Percentiles rank a stretch among this genome's conserved stretches.
Evolutionary conservation across 2,797 vertebrate genomes (phyloP).

Genomic region (Brachymystax lenok): DNA sequence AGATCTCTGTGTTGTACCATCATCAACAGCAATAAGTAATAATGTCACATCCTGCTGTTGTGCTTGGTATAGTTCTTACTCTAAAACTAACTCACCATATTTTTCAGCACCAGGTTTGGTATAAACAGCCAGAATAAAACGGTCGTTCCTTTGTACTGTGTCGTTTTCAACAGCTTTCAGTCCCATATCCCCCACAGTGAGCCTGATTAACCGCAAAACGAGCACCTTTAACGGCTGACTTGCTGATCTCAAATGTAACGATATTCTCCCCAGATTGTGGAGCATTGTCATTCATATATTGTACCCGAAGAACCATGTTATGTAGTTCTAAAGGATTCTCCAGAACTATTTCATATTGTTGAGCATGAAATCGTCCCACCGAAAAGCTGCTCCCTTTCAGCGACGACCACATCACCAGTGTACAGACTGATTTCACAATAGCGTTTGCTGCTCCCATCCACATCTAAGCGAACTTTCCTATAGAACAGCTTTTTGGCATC

Average conservation of each 20-base stretch:
- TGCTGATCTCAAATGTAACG: slow-evolving; percentile 56
- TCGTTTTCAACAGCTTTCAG: slow-evolving; percentile 62
- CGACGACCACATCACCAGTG: slow-evolving; percentile 50
- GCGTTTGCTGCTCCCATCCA: slow-evolving; percentile 28
- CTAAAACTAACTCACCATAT: slow-evolving; percentile 60
- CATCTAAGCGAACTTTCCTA: slow-evolving; percentile 53
- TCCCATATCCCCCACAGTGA: slow-evolving; percentile 63
- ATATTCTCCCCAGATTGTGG: slow-evolving; percentile 56
- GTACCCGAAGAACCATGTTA: slow-evolving; percentile 60
- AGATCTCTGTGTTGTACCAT: slow-evolving; percentile 54
- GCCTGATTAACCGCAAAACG: slow-evolving; percentile 62
- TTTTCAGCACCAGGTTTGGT: slow-evolving; percentile 44
- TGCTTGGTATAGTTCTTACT: slow-evolving; percentile 57
- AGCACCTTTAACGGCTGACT: slow-evolving; percentile 43
- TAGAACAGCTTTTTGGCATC: slow-evolving; percentile 36
- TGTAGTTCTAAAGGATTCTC: slow-evolving; percentile 68
- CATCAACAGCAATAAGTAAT: slow-evolving; percentile 59
- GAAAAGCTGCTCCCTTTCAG: slow-evolving; percentile 69
- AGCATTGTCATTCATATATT: slow-evolving; percentile 72
- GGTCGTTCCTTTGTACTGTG: slow-evolving; percentile 41
- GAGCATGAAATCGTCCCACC: slow-evolving; percentile 43
- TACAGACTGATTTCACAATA: slow-evolving; percentile 30
- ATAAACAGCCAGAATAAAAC: slow-evolving; percentile 58
- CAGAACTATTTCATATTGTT: slow-evolving; percentile 61
- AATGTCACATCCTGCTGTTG: slow-evolving; percentile 45